Base-by-base conservation (phyloP, 2,797 vertebrate genomes). In the Parauchenoglanis ngamensis region DNA sequence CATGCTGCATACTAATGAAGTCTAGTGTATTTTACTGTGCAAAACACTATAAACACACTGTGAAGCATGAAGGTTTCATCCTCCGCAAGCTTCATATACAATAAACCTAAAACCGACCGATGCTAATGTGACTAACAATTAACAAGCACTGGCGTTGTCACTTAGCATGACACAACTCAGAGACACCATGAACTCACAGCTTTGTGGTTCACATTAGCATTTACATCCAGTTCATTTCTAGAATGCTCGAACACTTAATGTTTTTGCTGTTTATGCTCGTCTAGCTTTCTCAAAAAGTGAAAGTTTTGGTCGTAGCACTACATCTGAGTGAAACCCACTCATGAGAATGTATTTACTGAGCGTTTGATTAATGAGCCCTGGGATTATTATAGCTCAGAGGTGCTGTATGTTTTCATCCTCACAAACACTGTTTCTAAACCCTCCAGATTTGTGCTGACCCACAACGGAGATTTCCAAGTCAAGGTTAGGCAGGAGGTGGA, bases 1-100 rank as follows among this genome's bases (percentile, higher is more conserved):
- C 56, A 57, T 61, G 77, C 77, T 59, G 78, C 67, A 86, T 87
- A 65, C 68, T 83, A 82, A 82, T 63, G 85, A 44, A 61, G 12
- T 25, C 19, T 49, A 87, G 56, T 87, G 56, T 82, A 82, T 40
- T 4, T 63, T 35, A 75, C 57, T 46, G 67, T 73, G 56, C 52
- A 73, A 44, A 15, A 59, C 15, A 11, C 19, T 21, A 10, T 61
- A 31, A 17, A 72, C 28, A 57, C 2, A 7, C 31, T 12, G 23
- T 28, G 23, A 86, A n/a, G 23, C 54, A 44, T 56, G 40, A 52
- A 44, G 23, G 15, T 25, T 44, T 46, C 49, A 23, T 44, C 61
- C 49, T 57, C 7, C 10, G 10, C 54, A 68, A 17, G 31, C 21
- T 40, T 86, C 63, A 57, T 59, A 46, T 23, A 61, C 40, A 81